phyloP scores from a whole-genome alignment of 1,140 invertebrate genomes.

The Halictus rubicundus region DNA sequence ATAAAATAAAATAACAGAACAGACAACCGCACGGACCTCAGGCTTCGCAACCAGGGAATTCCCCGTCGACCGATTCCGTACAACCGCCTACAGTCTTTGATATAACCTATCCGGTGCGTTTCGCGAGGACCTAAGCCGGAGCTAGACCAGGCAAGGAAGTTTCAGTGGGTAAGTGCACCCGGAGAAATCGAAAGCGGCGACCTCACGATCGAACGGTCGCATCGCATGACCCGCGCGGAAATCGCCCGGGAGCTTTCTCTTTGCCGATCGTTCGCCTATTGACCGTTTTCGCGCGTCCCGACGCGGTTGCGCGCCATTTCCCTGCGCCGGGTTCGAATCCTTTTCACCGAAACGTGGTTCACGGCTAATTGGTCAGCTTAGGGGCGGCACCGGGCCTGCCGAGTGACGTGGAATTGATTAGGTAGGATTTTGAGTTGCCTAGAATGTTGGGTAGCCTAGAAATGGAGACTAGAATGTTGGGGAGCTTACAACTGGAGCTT shows the following conservation, averaged over 20 bases:
- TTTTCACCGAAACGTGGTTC: too few relatives aligned
- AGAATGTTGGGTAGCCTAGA: too few relatives aligned
- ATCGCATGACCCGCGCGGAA: slow-evolving; percentile 1
- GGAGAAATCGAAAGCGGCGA: slow-evolving; percentile 37
- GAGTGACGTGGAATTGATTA: too few relatives aligned
- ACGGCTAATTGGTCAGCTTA: neutral
- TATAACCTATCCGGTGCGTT: neutral
- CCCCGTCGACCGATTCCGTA: neutral
- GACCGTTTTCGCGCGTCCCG: neutral
- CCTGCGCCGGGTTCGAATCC: too few relatives aligned
- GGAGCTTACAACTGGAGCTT: too few relatives aligned
- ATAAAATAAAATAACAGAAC: too few relatives aligned
- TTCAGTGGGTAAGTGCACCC: slow-evolving; percentile 19
- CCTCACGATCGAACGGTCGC: neutral
- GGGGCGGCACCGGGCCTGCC: too few relatives aligned
- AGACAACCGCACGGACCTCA: too few relatives aligned
- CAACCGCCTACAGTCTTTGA: too few relatives aligned
- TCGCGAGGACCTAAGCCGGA: too few relatives aligned
- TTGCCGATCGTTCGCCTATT: neutral
- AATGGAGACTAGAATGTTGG: too few relatives aligned
- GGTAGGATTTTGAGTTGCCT: too few relatives aligned
- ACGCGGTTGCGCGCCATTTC: neutral
- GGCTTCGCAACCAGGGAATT: neutral
- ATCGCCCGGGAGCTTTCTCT: slow-evolving; percentile 27
- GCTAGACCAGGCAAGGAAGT: neutral